phyloP scores from a whole-genome alignment of 2,888 invertebrate genomes.

The Acanthosepion lycidas region DNA sequence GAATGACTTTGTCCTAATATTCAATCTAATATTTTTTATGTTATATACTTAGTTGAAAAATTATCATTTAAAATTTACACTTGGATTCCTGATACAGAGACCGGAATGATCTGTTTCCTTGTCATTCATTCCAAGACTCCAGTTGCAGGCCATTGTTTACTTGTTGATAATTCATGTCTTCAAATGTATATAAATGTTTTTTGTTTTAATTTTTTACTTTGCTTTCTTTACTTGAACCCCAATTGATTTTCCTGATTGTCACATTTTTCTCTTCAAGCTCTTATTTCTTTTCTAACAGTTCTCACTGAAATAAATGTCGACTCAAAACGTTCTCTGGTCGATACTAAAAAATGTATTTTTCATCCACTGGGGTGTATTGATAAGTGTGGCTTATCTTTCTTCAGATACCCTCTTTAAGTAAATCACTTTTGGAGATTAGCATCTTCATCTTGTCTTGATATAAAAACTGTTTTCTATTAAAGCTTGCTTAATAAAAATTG shows the following conservation, averaged over 20 bases:
- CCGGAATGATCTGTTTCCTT: neutral
- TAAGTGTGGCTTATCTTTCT: neutral
- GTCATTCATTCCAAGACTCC: slow-evolving; percentile 1
- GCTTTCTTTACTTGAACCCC: too few species aligned
- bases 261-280: neutral
- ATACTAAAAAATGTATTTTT: neutral
- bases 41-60: neutral
- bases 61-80: neutral
- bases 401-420: neutral
- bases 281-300: neutral
- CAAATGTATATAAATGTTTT: neutral
- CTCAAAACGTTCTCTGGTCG: neutral
- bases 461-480: neutral
- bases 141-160: neutral
- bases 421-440: neutral
- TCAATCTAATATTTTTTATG: neutral
- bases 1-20: neutral
- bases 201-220: too few species aligned
- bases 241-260: too few species aligned
- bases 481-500: neutral
- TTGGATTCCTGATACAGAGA: neutral
- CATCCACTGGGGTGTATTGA: neutral
- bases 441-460: neutral
- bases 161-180: neutral
- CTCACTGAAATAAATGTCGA: neutral